A percentile compares a stretch with the other conserved stretches of the same genome.
Conservation (phyloP, 2,888 invertebrate species). For the Chrysomela aeneicollis region DNA sequence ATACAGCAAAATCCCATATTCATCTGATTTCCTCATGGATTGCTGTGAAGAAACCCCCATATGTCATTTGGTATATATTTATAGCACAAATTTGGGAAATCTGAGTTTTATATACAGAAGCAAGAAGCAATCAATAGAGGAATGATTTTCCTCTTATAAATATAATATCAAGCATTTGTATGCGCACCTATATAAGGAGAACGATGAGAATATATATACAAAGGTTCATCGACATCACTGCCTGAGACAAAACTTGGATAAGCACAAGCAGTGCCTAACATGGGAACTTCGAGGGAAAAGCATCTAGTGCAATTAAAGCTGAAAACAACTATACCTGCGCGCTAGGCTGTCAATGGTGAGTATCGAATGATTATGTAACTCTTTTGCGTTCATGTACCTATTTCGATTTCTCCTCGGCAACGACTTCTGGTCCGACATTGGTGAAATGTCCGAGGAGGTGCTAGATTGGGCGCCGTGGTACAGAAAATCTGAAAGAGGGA, state of each 20-base stretch:
- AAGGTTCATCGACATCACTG: not conserved
- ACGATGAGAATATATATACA: not conserved
- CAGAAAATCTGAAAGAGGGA: slow-evolving; percentile 69
- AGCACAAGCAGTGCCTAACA: not conserved
- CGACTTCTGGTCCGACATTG: slow-evolving; percentile 81
- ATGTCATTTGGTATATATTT: too few relatives aligned
- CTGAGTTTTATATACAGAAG: too few relatives aligned
- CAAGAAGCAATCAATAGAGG: too few relatives aligned
- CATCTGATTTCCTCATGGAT: too few relatives aligned
- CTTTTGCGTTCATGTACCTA: slow-evolving; percentile 64
- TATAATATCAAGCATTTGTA: too few relatives aligned
- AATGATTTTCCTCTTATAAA: too few relatives aligned
- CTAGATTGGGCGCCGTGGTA: slow-evolving; percentile 79
- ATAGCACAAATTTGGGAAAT: too few relatives aligned
- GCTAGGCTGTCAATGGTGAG: slow-evolving; percentile 11
- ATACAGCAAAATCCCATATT: not conserved
- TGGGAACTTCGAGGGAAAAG: not conserved
- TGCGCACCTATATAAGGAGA: too few relatives aligned
- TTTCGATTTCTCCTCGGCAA: slow-evolving; percentile 74
- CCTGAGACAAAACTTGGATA: not conserved
- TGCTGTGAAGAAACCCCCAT: too few relatives aligned
- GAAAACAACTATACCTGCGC: slow-evolving; percentile 14
- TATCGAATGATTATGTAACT: slow-evolving; percentile 43
- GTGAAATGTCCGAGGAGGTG: slow-evolving; percentile 79
- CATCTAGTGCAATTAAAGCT: slow-evolving; percentile 5